Evolutionary conservation across 2,113 vertebrate genomes (phyloP).

Genomic region (Tupaia chinensis): DNA sequence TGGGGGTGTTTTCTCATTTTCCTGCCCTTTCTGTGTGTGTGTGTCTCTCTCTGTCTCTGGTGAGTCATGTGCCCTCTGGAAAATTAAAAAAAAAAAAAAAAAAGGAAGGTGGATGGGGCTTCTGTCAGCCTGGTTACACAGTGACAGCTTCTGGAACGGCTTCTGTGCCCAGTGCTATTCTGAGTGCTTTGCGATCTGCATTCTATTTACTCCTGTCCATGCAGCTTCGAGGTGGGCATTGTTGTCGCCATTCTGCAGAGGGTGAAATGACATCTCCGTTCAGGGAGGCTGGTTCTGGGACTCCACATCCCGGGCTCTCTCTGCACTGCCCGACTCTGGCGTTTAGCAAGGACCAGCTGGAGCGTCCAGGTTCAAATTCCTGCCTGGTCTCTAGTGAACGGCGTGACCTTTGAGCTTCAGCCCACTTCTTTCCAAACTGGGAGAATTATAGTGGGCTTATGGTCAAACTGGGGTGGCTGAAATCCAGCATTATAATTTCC

Average conservation of each 20-base stretch:
- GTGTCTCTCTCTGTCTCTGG: too few species aligned
- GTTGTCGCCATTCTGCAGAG: background rate
- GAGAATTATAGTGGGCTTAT: background rate
- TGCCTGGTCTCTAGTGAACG: background rate
- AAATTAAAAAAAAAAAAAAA: too few species aligned
- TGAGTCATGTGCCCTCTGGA: too few species aligned
- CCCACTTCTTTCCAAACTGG: background rate
- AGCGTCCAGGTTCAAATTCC: background rate
- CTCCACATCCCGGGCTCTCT: too few species aligned
- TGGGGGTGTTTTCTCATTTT: too few species aligned
- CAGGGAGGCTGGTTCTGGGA: background rate
- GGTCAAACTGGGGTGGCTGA: background rate
- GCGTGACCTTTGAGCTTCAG: background rate
- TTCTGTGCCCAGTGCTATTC: accelerated
- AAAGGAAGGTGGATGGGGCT: background rate
- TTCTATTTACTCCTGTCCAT: background rate
- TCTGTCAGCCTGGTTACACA: background rate
- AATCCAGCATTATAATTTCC: background rate
- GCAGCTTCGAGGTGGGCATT: accelerated
- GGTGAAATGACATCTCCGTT: background rate
- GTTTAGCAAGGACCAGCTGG: background rate
- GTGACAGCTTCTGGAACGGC: accelerated
- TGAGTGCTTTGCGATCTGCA: accelerated
- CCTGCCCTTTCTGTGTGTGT: too few species aligned
- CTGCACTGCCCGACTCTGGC: background rate